phyloP scores from a whole-genome alignment of 2,888 invertebrate species.

The Ophion obscuratus region DNA sequence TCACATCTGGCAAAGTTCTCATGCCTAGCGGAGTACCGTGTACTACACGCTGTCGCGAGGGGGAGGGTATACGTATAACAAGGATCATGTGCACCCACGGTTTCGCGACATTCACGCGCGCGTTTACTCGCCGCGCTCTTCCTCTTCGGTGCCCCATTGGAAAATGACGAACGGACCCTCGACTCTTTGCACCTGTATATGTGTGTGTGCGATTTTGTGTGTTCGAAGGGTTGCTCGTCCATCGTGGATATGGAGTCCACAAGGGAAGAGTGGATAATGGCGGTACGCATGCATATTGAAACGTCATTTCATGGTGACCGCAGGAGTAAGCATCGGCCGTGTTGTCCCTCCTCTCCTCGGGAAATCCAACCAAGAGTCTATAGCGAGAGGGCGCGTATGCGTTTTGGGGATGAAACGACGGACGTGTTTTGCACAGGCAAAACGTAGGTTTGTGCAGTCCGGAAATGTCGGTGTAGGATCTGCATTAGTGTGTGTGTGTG shows the following conservation, averaged over 20 bases:
- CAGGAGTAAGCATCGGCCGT: constrained; percentile 65
- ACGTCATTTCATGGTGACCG: constrained; percentile 79
- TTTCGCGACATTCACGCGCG: constrained; percentile 77
- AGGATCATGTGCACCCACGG: constrained; percentile 28
- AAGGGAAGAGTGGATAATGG: constrained; percentile 68
- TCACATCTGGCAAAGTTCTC: constrained; percentile 80
- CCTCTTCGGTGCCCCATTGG: no score
- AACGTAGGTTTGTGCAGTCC: constrained; percentile 17
- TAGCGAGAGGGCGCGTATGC: background rate
- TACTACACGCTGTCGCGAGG: background rate
- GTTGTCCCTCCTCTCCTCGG: background rate
- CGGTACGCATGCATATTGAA: constrained; percentile 78
- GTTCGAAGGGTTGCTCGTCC: background rate
- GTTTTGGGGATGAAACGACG: constrained; percentile 35
- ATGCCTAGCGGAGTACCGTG: constrained; percentile 70
- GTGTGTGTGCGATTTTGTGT: no score
- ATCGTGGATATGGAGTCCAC: background rate
- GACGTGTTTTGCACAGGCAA: constrained; percentile 18
- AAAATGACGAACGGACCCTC: no score
- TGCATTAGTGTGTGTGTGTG: background rate
- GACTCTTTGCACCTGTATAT: no score
- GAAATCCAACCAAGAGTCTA: constrained; percentile 6
- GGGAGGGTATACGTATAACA: background rate
- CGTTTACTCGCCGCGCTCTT: constrained; percentile 66
- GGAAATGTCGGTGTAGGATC: constrained; percentile 23